A percentile compares a stretch with the other conserved stretches of the same genome.
Conservation (phyloP, 1,140 invertebrate species). For the Drosophila jambulina region DNA sequence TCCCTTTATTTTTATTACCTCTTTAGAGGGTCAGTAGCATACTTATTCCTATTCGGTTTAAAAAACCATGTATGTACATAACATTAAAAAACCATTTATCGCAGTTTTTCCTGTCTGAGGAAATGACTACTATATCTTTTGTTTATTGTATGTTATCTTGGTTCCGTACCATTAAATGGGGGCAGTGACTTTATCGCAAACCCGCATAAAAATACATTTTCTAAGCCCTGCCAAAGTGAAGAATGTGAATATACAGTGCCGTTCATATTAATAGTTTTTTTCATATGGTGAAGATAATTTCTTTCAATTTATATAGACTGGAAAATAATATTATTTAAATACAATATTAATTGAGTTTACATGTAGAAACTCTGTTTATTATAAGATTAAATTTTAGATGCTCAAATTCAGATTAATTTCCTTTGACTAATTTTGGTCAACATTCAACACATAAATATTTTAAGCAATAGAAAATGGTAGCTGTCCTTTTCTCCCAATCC, state of each 20-base stretch:
- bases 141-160: neutral
- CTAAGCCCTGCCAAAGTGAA: neutral
- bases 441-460: neutral
- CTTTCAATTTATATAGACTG: neutral
- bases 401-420: neutral
- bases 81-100: neutral
- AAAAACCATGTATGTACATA: neutral
- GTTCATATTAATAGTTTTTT: neutral
- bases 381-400: neutral
- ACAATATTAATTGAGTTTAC: too few species aligned
- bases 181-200: conserved; percentile 5
- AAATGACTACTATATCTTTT: neutral
- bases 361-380: rapidly evolving
- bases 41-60: neutral
- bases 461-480: neutral
- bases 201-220: conserved; percentile 7
- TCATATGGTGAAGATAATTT: neutral
- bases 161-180: neutral
- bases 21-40: neutral
- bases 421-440: neutral
- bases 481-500: neutral
- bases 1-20: neutral
- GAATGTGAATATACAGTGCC: neutral
- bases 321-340: neutral
- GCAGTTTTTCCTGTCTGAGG: neutral